Percentiles rank a stretch among this genome's conserved stretches.
Evolutionary conservation across 2,797 vertebrate genomes (phyloP).

Genomic region (Acropternis orthonyx): DNA sequence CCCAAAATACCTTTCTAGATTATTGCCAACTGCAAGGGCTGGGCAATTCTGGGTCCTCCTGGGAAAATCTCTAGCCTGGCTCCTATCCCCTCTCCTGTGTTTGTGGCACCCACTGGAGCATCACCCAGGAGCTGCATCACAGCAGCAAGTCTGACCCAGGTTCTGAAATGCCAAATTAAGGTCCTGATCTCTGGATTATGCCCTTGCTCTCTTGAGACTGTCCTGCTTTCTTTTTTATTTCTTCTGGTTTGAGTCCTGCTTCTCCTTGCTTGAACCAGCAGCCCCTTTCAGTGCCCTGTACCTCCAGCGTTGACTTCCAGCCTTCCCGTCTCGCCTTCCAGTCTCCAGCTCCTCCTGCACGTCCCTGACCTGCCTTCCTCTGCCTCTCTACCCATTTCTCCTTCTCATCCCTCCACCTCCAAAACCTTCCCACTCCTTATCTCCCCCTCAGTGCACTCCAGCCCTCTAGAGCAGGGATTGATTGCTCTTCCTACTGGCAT

Average conservation of each 20-base stretch:
- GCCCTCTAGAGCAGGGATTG: neutral
- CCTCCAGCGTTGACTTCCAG: neutral
- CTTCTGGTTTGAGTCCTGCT: neutral
- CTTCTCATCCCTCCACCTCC: neutral
- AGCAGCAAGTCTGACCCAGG: neutral
- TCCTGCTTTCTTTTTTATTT: neutral
- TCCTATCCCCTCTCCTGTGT: neutral
- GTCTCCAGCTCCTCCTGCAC: neutral
- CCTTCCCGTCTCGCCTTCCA: neutral
- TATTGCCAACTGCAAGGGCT: neutral
- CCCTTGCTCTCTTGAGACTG: neutral
- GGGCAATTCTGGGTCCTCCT: neutral
- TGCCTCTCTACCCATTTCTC: neutral
- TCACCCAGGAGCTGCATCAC: neutral
- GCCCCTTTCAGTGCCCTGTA: neutral
- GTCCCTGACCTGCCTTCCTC: neutral
- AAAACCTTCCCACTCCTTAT: neutral
- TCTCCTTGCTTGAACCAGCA: neutral
- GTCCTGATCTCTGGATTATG: neutral
- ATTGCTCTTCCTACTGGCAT: neutral
- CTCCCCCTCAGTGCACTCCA: neutral
- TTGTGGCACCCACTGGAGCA: neutral
- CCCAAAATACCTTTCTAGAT: neutral
- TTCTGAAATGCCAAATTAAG: neutral
- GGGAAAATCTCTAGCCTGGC: neutral